Evolutionary conservation across 2,797 vertebrate species (phyloP).

Genomic region (Sebastes diaconus): DNA sequence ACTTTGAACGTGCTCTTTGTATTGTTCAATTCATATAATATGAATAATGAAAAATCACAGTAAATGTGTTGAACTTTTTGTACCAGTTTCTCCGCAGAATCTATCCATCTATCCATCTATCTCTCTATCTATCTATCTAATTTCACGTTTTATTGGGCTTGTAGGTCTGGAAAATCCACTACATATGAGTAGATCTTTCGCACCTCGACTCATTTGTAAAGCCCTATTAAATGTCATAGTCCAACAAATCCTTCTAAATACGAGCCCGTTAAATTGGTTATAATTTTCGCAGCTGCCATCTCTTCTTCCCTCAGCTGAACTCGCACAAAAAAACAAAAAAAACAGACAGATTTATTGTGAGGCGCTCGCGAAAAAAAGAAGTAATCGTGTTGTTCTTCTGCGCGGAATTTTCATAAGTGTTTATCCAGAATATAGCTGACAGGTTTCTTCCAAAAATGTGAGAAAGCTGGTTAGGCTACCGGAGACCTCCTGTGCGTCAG

Average conservation of each 20-base stretch:
- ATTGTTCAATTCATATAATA: not conserved
- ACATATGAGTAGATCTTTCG: not conserved
- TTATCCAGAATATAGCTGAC: conserved; percentile 34
- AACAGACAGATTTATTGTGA: conserved; percentile 18
- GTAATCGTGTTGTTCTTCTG: not conserved
- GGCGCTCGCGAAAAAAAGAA: not conserved
- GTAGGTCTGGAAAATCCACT: not conserved
- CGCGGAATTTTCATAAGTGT: conserved; percentile 13
- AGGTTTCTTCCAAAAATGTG: conserved; percentile 20
- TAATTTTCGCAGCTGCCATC: conserved; percentile 14
- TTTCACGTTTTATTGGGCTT: not conserved
- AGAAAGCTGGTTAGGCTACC: conserved; percentile 22
- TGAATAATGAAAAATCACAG: no score
- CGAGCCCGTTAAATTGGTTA: not conserved
- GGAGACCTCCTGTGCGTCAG: conserved; percentile 50
- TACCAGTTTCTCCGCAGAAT: not conserved
- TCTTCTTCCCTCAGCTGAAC: conserved; percentile 10
- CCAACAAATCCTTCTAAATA: conserved; percentile 2
- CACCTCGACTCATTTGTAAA: conserved; percentile 24
- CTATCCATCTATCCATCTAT: conserved; percentile 12
- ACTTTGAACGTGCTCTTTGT: no score
- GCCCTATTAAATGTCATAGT: conserved; percentile 1
- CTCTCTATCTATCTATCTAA: conserved; percentile 27
- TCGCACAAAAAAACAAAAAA: not conserved
- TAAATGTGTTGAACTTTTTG: not conserved